Evolutionary conservation across 1,140 invertebrate genomes (phyloP).

Genomic region (Luehdorfia chinensis): DNA sequence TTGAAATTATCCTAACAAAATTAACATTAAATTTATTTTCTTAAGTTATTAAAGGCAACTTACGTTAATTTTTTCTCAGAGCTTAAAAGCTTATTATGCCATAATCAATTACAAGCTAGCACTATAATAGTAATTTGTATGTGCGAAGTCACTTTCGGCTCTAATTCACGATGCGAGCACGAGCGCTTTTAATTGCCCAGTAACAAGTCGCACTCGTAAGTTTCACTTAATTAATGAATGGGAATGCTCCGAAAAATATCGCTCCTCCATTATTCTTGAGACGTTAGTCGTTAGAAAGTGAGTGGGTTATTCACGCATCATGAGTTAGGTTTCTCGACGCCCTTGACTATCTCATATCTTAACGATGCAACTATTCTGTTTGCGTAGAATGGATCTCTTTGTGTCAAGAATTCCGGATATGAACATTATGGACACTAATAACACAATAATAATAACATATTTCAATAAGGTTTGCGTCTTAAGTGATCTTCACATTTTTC

Average conservation of each 20-base stretch:
- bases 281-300: constrained; percentile 43
- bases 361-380: constrained; percentile 2
- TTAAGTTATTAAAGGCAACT: too few relatives aligned
- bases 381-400: constrained; percentile 1
- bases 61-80: too few relatives aligned
- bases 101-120: too few relatives aligned
- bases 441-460: too few relatives aligned
- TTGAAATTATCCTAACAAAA: too few relatives aligned
- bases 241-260: constrained; percentile 34
- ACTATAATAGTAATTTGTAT: too few relatives aligned
- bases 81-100: too few relatives aligned
- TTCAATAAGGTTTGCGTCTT: too few relatives aligned
- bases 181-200: constrained; percentile 50
- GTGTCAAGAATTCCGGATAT: constrained; percentile 3
- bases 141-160: constrained; percentile 53
- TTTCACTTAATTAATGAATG: constrained; percentile 51
- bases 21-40: too few relatives aligned
- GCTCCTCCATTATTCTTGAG: constrained; percentile 41
- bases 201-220: constrained; percentile 49
- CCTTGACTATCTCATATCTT: constrained; percentile 14
- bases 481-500: too few relatives aligned
- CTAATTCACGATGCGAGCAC: constrained; percentile 48
- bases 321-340: constrained; percentile 10
- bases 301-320: constrained; percentile 26
- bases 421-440: constrained; percentile 7